These are phyloP conservation scores for Arge pagana DNA, from an alignment of 2,888 invertebrate species.

Conservation along the genomic window DNA sequence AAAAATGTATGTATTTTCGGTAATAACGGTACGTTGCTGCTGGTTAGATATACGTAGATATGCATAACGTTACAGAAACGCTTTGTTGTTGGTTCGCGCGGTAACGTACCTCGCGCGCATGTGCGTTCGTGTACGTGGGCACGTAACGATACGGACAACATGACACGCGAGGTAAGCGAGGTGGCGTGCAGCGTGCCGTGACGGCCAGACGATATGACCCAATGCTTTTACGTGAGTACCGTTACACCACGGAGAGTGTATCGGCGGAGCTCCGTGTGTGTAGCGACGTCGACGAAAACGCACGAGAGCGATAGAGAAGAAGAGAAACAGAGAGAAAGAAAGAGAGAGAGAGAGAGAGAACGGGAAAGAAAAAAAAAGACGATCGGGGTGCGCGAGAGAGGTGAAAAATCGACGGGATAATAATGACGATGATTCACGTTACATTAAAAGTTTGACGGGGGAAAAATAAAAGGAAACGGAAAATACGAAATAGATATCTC, in stretches of 20 bases:
- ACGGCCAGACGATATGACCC: constrained; percentile 15
- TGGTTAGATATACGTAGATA: no score
- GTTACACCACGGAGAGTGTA: constrained; percentile 6
- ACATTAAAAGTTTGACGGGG: no score
- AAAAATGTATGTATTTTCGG: no score
- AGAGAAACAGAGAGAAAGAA: constrained; percentile 11
- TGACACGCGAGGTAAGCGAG: constrained; percentile 6
- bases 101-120: no score
- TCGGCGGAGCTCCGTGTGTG: not conserved
- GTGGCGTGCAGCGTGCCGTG: constrained; percentile 4
- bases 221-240: constrained; percentile 19
- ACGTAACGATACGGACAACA: constrained; percentile 9
- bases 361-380: constrained; percentile 21
- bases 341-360: constrained; percentile 13
- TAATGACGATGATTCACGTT: no score
- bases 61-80: no score
- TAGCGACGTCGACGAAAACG: not conserved
- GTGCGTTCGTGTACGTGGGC: no score
- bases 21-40: no score
- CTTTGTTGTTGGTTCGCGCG: no score
- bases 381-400: constrained; percentile 10
- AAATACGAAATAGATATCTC: no score
- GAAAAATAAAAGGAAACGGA: no score
- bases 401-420: constrained; percentile 3
- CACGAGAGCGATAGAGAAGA: not conserved